phyloP scores from a whole-genome alignment of 1,140 invertebrate species.

The Pseudoatta argentina region DNA sequence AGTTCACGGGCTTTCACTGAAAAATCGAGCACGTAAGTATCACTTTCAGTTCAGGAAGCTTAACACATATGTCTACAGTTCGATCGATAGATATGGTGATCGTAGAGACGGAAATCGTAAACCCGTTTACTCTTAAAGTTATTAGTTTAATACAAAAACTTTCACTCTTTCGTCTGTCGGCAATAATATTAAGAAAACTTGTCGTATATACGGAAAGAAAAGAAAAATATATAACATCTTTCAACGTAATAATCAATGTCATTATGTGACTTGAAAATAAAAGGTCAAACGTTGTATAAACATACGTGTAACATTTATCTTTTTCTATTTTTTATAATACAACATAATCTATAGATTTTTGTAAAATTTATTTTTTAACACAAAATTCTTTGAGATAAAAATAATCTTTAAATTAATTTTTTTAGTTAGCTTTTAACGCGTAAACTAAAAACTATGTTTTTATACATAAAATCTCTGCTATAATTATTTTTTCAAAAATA shows the following conservation, averaged over 20 bases:
- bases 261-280: slow-evolving; percentile 24
- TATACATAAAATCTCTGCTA: background rate
- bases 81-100: background rate
- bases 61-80: slow-evolving; percentile 39
- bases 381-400: background rate
- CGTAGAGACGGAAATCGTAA: background rate
- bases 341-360: background rate
- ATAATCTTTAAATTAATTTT: background rate
- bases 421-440: no score
- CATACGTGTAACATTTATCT: background rate
- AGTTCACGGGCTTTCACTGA: slow-evolving; percentile 59
- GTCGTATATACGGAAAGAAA: background rate
- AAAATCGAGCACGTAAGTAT: slow-evolving; percentile 67
- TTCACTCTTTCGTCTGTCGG: background rate
- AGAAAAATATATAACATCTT: slow-evolving; percentile 1
- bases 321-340: slow-evolving; percentile 10
- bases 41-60: slow-evolving; percentile 63
- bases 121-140: background rate
- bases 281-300: background rate
- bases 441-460: background rate
- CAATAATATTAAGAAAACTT: background rate
- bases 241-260: background rate
- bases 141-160: slow-evolving; percentile 11
- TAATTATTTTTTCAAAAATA: background rate
- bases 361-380: background rate